A percentile compares a stretch with the other conserved stretches of the same genome.
These are phyloP conservation scores for Leptatherina wallacei DNA, from an alignment of 2,797 vertebrate species.

Conservation along the genomic window DNA sequence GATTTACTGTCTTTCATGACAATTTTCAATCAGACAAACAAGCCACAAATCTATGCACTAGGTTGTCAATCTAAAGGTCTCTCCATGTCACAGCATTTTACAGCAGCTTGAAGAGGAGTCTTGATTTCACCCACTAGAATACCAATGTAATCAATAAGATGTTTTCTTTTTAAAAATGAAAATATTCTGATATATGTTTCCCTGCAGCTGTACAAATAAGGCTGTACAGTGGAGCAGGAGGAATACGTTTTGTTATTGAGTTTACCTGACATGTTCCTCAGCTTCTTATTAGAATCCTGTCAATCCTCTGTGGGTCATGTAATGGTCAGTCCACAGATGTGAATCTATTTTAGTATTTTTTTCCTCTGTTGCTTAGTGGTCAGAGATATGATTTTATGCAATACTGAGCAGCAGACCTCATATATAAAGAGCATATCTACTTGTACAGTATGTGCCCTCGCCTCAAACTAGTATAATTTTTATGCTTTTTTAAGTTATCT, in stretches of 20 bases:
- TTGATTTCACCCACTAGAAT: slow-evolving; percentile 44
- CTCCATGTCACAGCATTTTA: slow-evolving; percentile 46
- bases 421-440: slow-evolving; percentile 54
- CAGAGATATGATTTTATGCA: slow-evolving; percentile 47
- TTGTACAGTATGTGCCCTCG: background rate
- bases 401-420: slow-evolving; percentile 44
- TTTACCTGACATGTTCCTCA: slow-evolving; percentile 48
- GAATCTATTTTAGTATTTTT: slow-evolving; percentile 12
- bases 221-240: slow-evolving; percentile 10
- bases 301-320: slow-evolving; percentile 34
- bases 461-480: background rate
- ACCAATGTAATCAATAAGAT: slow-evolving; percentile 67
- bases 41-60: slow-evolving; percentile 67
- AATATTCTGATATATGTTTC: slow-evolving; percentile 33
- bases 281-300: slow-evolving; percentile 52
- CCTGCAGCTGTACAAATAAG: slow-evolving; percentile 50
- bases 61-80: slow-evolving; percentile 60
- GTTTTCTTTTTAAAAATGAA: slow-evolving; percentile 43
- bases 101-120: slow-evolving; percentile 48
- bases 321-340: slow-evolving; percentile 39
- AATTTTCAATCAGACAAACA: slow-evolving; percentile 70
- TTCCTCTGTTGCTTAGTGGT: slow-evolving; percentile 30
- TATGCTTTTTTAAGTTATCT: background rate
- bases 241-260: slow-evolving; percentile 41
- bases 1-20: slow-evolving; percentile 47